These are phyloP conservation scores for Octonoba sinensis DNA, from an alignment of 2,888 invertebrate species.

Conservation along the genomic window DNA sequence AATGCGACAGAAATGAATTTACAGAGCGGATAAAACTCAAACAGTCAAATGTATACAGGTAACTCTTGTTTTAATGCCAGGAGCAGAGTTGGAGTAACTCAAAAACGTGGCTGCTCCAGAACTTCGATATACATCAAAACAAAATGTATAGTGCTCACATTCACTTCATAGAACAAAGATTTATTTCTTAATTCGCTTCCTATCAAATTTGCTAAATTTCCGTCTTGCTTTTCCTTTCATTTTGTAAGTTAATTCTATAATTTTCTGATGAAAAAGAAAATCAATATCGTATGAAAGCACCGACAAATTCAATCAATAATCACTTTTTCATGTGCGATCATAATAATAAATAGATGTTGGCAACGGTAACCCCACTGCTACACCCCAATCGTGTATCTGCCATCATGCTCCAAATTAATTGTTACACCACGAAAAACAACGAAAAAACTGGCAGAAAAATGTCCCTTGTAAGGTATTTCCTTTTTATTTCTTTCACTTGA, in stretches of 20 bases:
- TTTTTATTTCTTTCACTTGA: no score
- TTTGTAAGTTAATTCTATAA: not conserved
- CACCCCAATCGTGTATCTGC: constrained; percentile 56
- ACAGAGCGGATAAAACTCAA: no score
- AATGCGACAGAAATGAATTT: no score
- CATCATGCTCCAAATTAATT: constrained; percentile 53
- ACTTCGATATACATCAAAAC: no score
- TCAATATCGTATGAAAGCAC: constrained; percentile 30
- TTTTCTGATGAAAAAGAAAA: not conserved
- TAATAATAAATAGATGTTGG: constrained; percentile 49
- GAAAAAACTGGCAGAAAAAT: not conserved
- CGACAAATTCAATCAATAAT: constrained; percentile 51
- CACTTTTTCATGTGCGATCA: constrained; percentile 26
- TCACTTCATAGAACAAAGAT: not conserved
- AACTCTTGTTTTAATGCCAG: no score
- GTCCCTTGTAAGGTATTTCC: no score
- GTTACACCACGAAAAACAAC: constrained; percentile 44
- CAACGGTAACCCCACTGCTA: constrained; percentile 41
- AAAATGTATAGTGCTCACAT: no score
- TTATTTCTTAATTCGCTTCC: constrained; percentile 29
- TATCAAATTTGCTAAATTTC: no score
- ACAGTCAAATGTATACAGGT: no score
- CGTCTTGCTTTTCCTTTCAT: constrained; percentile 6
- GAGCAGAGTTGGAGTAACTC: no score
- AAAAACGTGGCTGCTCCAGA: no score